Base-by-base conservation (phyloP, 1,140 invertebrate genomes). In the Tenebrio molitor region DNA sequence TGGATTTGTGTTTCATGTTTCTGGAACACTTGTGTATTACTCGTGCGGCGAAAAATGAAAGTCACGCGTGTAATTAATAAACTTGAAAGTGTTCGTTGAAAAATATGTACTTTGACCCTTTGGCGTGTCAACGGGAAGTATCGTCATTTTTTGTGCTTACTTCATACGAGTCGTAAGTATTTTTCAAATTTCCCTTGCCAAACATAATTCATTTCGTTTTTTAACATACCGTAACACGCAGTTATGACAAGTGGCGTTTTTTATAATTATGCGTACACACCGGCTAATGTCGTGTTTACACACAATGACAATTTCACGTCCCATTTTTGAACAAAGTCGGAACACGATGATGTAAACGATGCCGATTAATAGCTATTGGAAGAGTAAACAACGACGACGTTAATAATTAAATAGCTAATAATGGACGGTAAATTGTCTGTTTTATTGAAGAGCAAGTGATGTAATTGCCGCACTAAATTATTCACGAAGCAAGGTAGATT, bases 161-260 rank as follows among this genome's bases (percentile, higher is more conserved):
- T 46, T 46, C 36, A 39, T 39, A 12, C n/a, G 36, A 7, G 4
- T 39, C 12, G n/a, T 39, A 12, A 39, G 36, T 7, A 39, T 39
- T 39, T 12, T 39, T 7, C 29, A 19, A n/a, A 58, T 58, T 33
- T 58, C 10, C n/a, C 3, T 8, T 8, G 25, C 25, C 25, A 23
- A n/a, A n/a, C n/a, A n/a, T n/a, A n/a, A n/a, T n/a, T 29, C 15
- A 15, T 29, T 58, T 21, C 44, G 23, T 29, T 58, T 53, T 58
- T 58, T 58, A 29, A 23, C 50, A 29, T 58, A 50, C 29, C n/a
- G 12, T 29, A 58, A 29, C 50, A 58, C 50, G 50, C 50, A 58
- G n/a, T 58, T 29, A 29, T 58, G 23, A 58, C 15, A 58, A 58
- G 29, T 58, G 50, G 12, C 12, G 21, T 2, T 39, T 58, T 46